Evolutionary conservation across 2,797 vertebrate species (phyloP).

Genomic region (Coregonus ussuriensis): DNA sequence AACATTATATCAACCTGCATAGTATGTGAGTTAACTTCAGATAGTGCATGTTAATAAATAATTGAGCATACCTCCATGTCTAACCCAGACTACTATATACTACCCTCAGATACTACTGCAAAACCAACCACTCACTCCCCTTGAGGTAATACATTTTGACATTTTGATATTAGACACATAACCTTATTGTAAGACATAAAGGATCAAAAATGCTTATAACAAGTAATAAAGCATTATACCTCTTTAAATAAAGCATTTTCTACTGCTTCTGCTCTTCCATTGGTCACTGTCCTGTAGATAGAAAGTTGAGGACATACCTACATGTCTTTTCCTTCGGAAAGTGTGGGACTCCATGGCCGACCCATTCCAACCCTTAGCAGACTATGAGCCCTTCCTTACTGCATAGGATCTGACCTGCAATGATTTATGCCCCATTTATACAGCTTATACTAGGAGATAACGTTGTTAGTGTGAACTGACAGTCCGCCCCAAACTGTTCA

Average conservation of each 20-base stretch:
- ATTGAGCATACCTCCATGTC: no score
- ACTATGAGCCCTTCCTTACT: conserved; percentile 41
- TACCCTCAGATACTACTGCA: no score
- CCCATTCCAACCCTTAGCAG: conserved; percentile 63
- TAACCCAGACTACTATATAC: no score
- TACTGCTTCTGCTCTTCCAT: no score
- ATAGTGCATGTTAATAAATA: no score
- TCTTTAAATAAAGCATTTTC: no score
- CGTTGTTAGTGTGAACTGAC: conserved; percentile 69
- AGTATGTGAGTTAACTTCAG: no score
- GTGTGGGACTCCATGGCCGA: conserved; percentile 74
- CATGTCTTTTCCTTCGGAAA: conserved; percentile 75
- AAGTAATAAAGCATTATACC: not conserved
- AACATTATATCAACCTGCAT: no score
- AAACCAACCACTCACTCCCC: no score
- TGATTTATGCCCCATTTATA: conserved; percentile 73
- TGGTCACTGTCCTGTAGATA: not conserved
- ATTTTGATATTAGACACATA: no score
- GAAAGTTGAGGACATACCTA: conserved; percentile 71
- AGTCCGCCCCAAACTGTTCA: conserved; percentile 64
- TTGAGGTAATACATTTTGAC: no score
- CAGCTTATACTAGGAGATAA: conserved; percentile 61
- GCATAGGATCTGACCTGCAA: conserved; percentile 26
- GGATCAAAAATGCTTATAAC: not conserved
- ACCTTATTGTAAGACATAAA: not conserved